Evolutionary conservation across 92 coral and sea anemone species (phyloP), one percentile per base, ranked within the genome.

Genomic region (Heteractis magnifica): DNA sequence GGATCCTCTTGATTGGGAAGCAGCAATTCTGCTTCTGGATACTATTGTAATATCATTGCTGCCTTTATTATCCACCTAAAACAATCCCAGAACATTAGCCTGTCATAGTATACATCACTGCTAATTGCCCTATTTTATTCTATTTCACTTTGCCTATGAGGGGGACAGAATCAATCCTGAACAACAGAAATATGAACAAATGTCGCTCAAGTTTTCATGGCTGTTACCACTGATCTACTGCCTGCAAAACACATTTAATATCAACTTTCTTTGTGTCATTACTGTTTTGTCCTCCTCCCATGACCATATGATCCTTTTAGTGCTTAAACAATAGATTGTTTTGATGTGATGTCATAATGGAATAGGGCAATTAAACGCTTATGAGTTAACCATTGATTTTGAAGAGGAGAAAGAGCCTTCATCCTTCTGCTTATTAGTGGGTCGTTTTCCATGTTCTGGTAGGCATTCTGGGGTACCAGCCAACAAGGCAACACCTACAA

Each of bases 401-500:
- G 87, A 56, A 59, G 88, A 72, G 65, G 87, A 13, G 59, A 84
- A 50, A 4, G 76, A 21, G 78, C 9, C 74, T 34, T 92, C 95
- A 58, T 95, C 98, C 81, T 92, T 84, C 21, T 89, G 78, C 81
- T 94, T 90, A 58, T 60, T 86, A 44, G 82, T 70, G 51, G 84
- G 64, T 82, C 88, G 86, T 78, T 86, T 88, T 12, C 88, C 81
- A 55, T 52, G 80, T 12, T 89, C 92, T 13, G 94, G 90, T 6
- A 90, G 79, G 79, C 89, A 90, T 73, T 92, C 98, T 13, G 96
- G 93, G 21, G 98, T 87, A 6, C 99, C 99, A 82, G 95, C 86
- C 56, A 96, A 89, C 65, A 96, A 84, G 14, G 99, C 99, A 41
- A 96, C 99, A 56, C 99, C 99, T 96, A 70, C 75, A 72, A 53